Percentiles rank a stretch among this genome's conserved stretches.
Conservation (phyloP, 1,140 invertebrate genomes). For the Pseudomyrmex gracilis region DNA sequence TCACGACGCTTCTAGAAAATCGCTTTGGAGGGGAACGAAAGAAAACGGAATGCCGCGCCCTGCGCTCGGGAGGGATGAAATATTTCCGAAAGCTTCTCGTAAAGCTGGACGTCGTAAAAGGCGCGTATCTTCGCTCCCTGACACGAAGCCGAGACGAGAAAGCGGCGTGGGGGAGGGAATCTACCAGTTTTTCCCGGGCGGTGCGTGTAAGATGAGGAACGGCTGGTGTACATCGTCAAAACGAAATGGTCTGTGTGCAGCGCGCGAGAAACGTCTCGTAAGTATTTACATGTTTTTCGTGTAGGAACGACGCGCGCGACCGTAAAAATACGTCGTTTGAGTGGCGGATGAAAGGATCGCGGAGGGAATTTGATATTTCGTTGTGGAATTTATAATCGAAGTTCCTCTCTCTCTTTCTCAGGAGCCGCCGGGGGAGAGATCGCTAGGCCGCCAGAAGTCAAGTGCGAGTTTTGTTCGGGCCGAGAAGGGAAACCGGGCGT, state of each 20-base stretch:
- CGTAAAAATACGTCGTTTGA: constrained; percentile 68
- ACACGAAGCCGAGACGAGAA: constrained; percentile 1
- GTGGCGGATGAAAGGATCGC: constrained; percentile 57
- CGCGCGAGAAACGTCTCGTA: constrained; percentile 41
- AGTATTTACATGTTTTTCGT: constrained; percentile 72
- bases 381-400: constrained; percentile 71
- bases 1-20: not conserved
- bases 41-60: constrained; percentile 23
- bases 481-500: not conserved
- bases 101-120: constrained; percentile 79
- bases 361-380: constrained; percentile 64
- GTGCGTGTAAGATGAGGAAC: constrained; percentile 59
- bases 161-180: constrained; percentile 31
- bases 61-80: constrained; percentile 61
- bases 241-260: constrained; percentile 73
- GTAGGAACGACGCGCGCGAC: not conserved
- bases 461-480: constrained; percentile 20
- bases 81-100: constrained; percentile 76
- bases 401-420: not conserved
- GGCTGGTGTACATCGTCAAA: constrained; percentile 69
- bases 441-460: constrained; percentile 56
- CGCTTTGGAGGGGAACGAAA: not conserved
- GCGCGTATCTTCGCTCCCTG: constrained; percentile 71
- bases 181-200: constrained; percentile 26
- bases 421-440: constrained; percentile 14